These are phyloP conservation scores for Andrena trimmerana DNA, from an alignment of 2,888 invertebrate genomes.

Conservation along the genomic window DNA sequence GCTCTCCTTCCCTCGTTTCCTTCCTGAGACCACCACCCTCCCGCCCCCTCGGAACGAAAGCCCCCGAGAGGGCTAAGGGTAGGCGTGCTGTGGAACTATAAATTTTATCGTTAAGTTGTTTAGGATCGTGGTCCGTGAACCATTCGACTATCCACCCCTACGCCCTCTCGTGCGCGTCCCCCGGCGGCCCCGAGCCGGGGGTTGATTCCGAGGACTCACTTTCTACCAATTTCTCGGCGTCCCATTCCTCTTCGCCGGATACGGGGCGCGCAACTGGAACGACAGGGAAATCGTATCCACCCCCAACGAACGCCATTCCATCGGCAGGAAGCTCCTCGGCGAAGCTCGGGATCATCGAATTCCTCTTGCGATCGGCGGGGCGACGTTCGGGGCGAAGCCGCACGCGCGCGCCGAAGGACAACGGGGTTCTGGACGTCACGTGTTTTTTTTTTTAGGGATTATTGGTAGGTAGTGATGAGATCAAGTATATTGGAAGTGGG, in stretches of 20 bases:
- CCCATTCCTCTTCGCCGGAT: conserved; percentile 32
- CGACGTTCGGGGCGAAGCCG: not conserved
- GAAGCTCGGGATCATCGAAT: conserved; percentile 55
- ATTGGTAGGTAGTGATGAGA: too few species aligned
- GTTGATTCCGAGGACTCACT: conserved; percentile 79
- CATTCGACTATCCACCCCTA: conserved; percentile 42
- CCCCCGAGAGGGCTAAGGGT: conserved; percentile 76
- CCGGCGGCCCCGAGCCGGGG: conserved; percentile 63
- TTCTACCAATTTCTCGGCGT: conserved; percentile 71
- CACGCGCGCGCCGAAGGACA: not conserved
- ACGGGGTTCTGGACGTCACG: not conserved
- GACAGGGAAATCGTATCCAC: conserved; percentile 65
- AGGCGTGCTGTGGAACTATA: conserved; percentile 84
- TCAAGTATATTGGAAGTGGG: too few species aligned
- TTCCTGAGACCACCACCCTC: conserved; percentile 43
- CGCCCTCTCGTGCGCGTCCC: conserved; percentile 1
- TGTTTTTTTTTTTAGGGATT: not conserved
- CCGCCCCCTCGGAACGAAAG: conserved; percentile 55
- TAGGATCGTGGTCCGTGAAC: conserved; percentile 83
- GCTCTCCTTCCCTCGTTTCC: conserved; percentile 17
- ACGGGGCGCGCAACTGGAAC: conserved; percentile 52
- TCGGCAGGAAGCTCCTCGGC: conserved; percentile 59
- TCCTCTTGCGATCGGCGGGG: conserved; percentile 31
- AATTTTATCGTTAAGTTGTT: conserved; percentile 85
- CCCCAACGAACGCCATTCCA: conserved; percentile 59